Base-by-base conservation (phyloP, 2,888 invertebrate species). In the Troides helena region DNA sequence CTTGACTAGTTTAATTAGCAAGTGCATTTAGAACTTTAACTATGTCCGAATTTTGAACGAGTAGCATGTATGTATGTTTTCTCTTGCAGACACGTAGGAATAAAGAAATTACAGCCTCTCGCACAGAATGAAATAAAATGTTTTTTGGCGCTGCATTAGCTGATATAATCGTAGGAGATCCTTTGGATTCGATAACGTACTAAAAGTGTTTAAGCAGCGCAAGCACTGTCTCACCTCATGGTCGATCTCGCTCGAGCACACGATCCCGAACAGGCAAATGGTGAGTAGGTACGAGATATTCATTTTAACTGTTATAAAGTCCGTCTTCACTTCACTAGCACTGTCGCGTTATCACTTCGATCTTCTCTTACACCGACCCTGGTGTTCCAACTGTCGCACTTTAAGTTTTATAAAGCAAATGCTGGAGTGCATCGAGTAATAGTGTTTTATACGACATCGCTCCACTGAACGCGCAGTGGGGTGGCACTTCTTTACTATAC, bases 371-470 rank as follows among this genome's bases (percentile, higher is more conserved):
- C 58, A 71, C 71, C 67, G 65, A 70, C 72, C 72, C 72, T 72
- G 73, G 72, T 69, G 73, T 71, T 73, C 46, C 77, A 74, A 75
- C 76, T 77, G 81, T 72, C 75, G 74, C 77, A 77, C 75, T 72
- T 73, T 70, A 74, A 62, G 70, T 73, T 73, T 72, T 74, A 76
- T 80, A 78, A 77, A 81, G 82, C 88, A 91, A 91, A 91, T 90
- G 90, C 88, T 85, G 78, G 79, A 77, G 77, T 80, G 81, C 80
- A 78, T 75, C 71, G 74, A 71, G 71, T 67, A 78, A 75, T 84
- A 85, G 84, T 75, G 85, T 87, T 90, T 85, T 92, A 91, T 91
- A 91, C 82, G 81, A 73, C 72, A 72, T 85, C 76, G 89, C 82
- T 76, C 83, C 77, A 80, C 74, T 83, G 84, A 71, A 72, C 75